Evolutionary conservation across 2,113 vertebrate genomes (phyloP), one percentile per base, ranked within the genome.

Genomic region (Cololabis saira): DNA sequence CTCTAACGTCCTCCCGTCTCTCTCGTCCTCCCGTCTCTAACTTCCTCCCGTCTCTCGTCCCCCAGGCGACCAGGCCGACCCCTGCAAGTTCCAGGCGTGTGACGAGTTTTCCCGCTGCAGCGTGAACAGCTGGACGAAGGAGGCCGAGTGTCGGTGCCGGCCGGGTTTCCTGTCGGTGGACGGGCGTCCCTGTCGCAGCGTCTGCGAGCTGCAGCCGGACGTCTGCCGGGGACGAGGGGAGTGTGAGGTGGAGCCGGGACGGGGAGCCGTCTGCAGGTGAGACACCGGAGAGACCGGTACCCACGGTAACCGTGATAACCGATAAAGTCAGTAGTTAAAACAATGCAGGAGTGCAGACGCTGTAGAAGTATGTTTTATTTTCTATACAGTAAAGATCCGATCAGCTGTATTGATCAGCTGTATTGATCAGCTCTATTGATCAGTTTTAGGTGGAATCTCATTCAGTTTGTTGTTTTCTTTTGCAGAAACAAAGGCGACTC

Each of bases 31-130:
- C 5, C 33, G 30, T 37, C 33, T 27, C 24, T n/a, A n/a, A n/a
- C n/a, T n/a, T 11, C 1, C 33, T 37, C 6, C 5, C 33, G 30
- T 37, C 33, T 27, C 24, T n/a, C n/a, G n/a, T n/a, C 37, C 44
- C 45, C 14, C 93, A 98, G 96, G 93, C n/a, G 96, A 97, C 60
- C 91, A 83, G 83, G 95, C 93, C 2, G 92, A 96, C 42, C 92
- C 94, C 17, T 98, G 96, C 88, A 96, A 95, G 83, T 96, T 96
- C 89, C 84, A 95, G 93, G 94, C 95, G 5, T 99, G 97, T 5
- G 91, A 92, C 0, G 78, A 93, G 44, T 94, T 93, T 22, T 94
- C 96, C 0, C 88, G 88, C 59, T 98, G 97, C 40, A 1, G 89
- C 15, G 85, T 71, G 61, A 93, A 94, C 4, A 63, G 88, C 57